These are phyloP conservation scores for Pangasius mekongensis DNA, from an alignment of 2,797 vertebrate species.

Conservation along the genomic window DNA sequence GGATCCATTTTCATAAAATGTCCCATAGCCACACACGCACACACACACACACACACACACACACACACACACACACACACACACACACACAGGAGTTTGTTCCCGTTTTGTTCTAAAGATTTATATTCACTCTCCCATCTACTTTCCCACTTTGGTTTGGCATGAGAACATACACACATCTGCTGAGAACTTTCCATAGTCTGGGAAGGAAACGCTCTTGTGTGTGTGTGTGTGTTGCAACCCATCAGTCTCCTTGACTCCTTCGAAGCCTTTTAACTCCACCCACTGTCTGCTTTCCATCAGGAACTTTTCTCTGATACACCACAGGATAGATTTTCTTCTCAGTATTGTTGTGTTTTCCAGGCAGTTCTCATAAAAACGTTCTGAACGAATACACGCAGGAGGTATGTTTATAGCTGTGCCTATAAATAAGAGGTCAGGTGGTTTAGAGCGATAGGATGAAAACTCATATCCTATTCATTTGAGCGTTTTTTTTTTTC, in stretches of 20 bases:
- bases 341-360: not conserved
- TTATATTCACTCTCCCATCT: conserved; percentile 32
- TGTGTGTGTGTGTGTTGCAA: conserved; percentile 12
- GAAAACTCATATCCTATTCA: not conserved
- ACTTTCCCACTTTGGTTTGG: conserved; percentile 31
- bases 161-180: conserved; percentile 30
- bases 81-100: not conserved
- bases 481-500: not conserved
- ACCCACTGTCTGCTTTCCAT: conserved; percentile 12
- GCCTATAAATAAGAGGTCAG: not conserved
- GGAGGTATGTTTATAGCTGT: not conserved
- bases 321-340: not conserved
- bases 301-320: not conserved
- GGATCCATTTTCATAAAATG: conserved; percentile 71
- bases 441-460: not conserved
- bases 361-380: not conserved
- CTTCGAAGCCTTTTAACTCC: not conserved
- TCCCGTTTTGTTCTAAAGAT: conserved; percentile 30
- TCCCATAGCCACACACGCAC: conserved; percentile 28
- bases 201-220: conserved; percentile 2
- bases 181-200: conserved; percentile 12
- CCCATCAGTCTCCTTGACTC: conserved; percentile 17
- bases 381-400: not conserved
- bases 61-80: conserved; percentile 17
- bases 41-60: conserved; percentile 20